These are phyloP conservation scores for Myxocyprinus asiaticus DNA, from an alignment of 2,113 vertebrate species.

Conservation along the genomic window DNA sequence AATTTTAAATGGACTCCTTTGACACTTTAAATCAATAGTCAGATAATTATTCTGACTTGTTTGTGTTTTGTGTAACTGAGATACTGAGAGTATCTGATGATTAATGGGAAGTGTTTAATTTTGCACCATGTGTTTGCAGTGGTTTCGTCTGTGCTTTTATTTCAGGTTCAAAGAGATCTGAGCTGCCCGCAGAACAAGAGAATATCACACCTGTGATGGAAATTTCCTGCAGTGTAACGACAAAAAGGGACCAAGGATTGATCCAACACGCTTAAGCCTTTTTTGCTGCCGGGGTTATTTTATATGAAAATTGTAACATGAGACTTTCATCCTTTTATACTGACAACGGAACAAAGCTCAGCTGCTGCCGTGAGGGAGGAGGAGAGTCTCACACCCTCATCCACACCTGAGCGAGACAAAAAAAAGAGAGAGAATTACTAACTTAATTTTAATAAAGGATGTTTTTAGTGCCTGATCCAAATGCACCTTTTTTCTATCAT, in stretches of 20 bases:
- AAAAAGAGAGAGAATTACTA: slow-evolving; percentile 3
- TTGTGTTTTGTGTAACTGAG: too few relatives aligned
- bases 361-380: background rate
- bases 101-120: slow-evolving; percentile 37
- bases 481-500: slow-evolving; percentile 61
- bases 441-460: slow-evolving; percentile 45
- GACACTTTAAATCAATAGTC: too few relatives aligned
- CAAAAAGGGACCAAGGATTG: slow-evolving; percentile 48
- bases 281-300: slow-evolving; percentile 27
- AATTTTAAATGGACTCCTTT: too few relatives aligned
- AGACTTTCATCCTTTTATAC: slow-evolving; percentile 46
- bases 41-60: too few relatives aligned
- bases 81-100: background rate
- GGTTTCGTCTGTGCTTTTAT: slow-evolving; percentile 49
- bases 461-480: slow-evolving; percentile 55
- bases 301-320: slow-evolving; percentile 47
- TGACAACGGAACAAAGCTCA: slow-evolving; percentile 32
- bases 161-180: slow-evolving; percentile 76
- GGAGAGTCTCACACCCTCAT: slow-evolving; percentile 28
- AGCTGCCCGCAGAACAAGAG: slow-evolving; percentile 34
- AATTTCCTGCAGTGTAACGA: slow-evolving; percentile 29
- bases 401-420: background rate
- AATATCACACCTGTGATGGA: slow-evolving; percentile 39
- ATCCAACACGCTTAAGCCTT: slow-evolving; percentile 15
- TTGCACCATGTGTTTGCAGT: background rate